phyloP scores from a whole-genome alignment of 1,140 invertebrate genomes.

The Ganaspis sp. region DNA sequence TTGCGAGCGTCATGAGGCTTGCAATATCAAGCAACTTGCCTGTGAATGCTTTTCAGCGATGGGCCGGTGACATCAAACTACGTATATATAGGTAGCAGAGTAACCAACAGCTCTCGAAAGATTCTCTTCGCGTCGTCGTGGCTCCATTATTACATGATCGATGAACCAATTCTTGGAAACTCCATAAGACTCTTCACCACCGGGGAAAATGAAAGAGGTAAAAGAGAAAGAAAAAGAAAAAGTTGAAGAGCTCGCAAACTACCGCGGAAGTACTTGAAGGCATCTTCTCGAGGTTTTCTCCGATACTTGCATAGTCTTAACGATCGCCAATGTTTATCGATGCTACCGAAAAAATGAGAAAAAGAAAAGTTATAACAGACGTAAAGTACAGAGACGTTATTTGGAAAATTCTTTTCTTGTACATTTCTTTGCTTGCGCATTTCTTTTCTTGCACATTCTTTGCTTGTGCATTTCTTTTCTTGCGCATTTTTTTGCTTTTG shows the following conservation, averaged over 20 bases:
- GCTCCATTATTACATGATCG: slow-evolving; percentile 42
- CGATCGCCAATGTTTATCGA: background rate
- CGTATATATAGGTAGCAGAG: background rate
- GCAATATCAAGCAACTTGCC: slow-evolving; percentile 37
- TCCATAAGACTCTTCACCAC: slow-evolving; percentile 39
- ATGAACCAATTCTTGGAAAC: slow-evolving; percentile 23
- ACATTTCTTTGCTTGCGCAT: too few relatives aligned
- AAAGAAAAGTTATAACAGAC: too few relatives aligned
- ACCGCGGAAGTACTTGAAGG: slow-evolving; percentile 25
- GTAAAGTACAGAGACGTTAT: too few relatives aligned
- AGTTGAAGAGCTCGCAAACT: slow-evolving; percentile 1
- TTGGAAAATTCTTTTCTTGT: too few relatives aligned
- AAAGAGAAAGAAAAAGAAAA: slow-evolving; percentile 32
- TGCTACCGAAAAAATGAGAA: too few relatives aligned
- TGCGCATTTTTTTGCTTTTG: too few relatives aligned
- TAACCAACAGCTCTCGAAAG: slow-evolving; percentile 25
- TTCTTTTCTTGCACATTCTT: too few relatives aligned
- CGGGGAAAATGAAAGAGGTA: slow-evolving; percentile 14
- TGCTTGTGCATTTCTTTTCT: too few relatives aligned
- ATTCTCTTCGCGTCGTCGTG: slow-evolving; percentile 30
- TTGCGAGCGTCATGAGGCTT: background rate
- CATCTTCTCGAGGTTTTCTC: slow-evolving; percentile 46
- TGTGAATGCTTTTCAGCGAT: slow-evolving; percentile 44
- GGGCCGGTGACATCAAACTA: slow-evolving; percentile 39
- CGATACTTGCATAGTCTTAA: slow-evolving; percentile 4